Evolutionary conservation across 2,888 invertebrate species (phyloP).

Genomic region (Hemicrepidius hirtus): DNA sequence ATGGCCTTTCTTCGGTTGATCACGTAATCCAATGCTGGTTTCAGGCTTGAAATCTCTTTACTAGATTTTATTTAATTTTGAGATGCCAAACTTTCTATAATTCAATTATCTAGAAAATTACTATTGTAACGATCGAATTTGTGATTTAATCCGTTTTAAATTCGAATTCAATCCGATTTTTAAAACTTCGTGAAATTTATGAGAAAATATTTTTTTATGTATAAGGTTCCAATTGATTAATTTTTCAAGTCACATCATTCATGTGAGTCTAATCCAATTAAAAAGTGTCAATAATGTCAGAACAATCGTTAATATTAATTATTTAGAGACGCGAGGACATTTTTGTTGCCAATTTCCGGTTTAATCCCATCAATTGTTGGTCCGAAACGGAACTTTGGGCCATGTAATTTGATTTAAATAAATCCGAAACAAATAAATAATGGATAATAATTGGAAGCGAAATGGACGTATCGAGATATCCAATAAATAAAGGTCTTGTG

Average conservation of each 20-base stretch:
- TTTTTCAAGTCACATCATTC: too few relatives aligned
- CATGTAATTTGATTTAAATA: background rate
- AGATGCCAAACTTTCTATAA: too few relatives aligned
- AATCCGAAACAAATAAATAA: background rate
- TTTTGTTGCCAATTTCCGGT: constrained; percentile 7
- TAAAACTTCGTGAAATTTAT: background rate
- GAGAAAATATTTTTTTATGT: background rate
- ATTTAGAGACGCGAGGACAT: constrained; percentile 1
- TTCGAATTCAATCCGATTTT: too few relatives aligned
- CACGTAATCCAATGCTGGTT: too few relatives aligned
- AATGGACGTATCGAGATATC: background rate
- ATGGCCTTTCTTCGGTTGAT: too few relatives aligned
- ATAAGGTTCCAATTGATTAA: too few relatives aligned
- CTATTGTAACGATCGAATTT: too few relatives aligned
- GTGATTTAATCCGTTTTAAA: too few relatives aligned
- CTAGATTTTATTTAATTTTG: too few relatives aligned
- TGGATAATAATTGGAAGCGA: constrained; percentile 12
- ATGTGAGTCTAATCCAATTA: background rate
- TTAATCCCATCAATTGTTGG: background rate
- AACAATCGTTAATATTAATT: background rate
- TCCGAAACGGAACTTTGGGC: background rate
- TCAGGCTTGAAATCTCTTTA: too few relatives aligned
- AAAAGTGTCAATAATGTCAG: constrained; percentile 20
- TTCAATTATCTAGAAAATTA: too few relatives aligned
- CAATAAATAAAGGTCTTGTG: background rate